Evolutionary conservation across 2,113 vertebrate genomes (phyloP), one percentile per base, ranked within the genome.

Genomic region (Eubucco bourcierii): DNA sequence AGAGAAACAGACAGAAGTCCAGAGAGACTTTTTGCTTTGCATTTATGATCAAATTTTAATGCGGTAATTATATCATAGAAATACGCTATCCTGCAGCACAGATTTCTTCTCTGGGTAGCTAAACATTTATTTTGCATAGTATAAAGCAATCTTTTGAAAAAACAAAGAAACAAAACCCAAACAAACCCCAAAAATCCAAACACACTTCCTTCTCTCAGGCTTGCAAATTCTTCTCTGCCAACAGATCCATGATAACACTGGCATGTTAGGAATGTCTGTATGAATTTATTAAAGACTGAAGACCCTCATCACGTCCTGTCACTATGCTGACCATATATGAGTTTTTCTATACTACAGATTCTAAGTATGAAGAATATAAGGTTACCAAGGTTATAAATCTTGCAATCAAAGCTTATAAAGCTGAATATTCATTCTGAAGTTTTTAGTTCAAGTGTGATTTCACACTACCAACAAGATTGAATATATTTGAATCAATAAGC

Each of bases 41-140:
- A 81, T 94, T 81, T 59, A 87, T 34, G 91, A 70, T 60, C 93
- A 67, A 85, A 73, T 16, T 88, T 84, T 55, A 87, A 85, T 79
- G 95, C 84, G 52, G 70, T 47, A 77, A 50, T 92, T 93, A 82
- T 61, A 58, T 47, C 12, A 34, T 21, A 81, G 61, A 41, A 90
- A 91, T 82, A 93, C 50, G 83, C 75, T 80, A 64, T 76, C 46
- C 41, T 72, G 84, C 29, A 53, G 64, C 79, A 80, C 21, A 76
- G 60, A 76, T 82, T 81, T 39, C 33, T 90, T 88, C 55, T 63
- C 60, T 92, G 25, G 28, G 10, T 84, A 55, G 61, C 10, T 80
- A 66, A 84, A 88, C 75, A 79, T 59, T 71, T 67, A 68, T 83
- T 93, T 65, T 68, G 17, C 7, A 20, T 17, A 37, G 9, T 50